Evolutionary conservation across 2,888 invertebrate genomes (phyloP).

Genomic region (Drosophila parthenogenetica): DNA sequence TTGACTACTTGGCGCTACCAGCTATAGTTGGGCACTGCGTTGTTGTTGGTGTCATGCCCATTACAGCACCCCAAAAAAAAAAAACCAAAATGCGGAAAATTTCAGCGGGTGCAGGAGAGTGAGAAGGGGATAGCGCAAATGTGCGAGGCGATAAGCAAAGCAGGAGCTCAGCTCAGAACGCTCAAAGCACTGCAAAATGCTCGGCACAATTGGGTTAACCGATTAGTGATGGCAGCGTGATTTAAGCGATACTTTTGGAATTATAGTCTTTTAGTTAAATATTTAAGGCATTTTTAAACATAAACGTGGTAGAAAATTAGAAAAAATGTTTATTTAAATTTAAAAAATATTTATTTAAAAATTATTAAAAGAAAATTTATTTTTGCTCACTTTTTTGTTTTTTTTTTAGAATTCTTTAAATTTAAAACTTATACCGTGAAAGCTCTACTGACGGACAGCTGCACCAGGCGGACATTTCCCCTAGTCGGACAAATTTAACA

Average conservation of each 20-base stretch:
- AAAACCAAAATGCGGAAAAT: constrained; percentile 40
- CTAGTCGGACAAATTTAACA: too few relatives aligned
- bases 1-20: constrained; percentile 61
- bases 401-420: too few relatives aligned
- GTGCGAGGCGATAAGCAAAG: constrained; percentile 79
- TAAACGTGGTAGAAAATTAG: too few relatives aligned
- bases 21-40: constrained; percentile 11
- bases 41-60: constrained; percentile 53
- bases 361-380: too few relatives aligned
- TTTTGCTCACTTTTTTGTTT: too few relatives aligned
- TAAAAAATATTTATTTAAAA: too few relatives aligned
- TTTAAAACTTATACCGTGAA: too few relatives aligned
- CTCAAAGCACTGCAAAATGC: constrained; percentile 20
- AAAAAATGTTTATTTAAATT: too few relatives aligned
- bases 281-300: too few relatives aligned
- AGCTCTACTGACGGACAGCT: too few relatives aligned
- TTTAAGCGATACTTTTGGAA: not conserved
- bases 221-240: constrained; percentile 15
- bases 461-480: too few relatives aligned
- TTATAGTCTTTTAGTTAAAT: too few relatives aligned
- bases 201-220: constrained; percentile 35
- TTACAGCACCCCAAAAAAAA: constrained; percentile 66
- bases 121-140: constrained; percentile 62
- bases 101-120: constrained; percentile 9
- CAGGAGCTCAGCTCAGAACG: constrained; percentile 44